Conservation (phyloP, 2,797 vertebrate genomes). For the Eulemur coronatus region DNA sequence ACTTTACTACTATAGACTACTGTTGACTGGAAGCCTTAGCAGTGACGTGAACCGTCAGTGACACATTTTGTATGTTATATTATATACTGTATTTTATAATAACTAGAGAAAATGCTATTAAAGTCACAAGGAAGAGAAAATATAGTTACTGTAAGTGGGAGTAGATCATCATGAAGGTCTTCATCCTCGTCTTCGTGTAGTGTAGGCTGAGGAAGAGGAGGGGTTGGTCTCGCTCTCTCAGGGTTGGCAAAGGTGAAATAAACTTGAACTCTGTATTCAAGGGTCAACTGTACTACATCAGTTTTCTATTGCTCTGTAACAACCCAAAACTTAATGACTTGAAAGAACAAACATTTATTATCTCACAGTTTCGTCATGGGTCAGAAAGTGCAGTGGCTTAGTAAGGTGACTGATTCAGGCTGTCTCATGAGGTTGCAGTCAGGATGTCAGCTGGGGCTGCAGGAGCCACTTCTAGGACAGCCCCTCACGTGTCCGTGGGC, state of each 20-base stretch:
- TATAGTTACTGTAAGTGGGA: neutral
- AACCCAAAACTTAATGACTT: neutral
- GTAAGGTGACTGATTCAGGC: neutral
- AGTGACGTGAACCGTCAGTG: too few relatives aligned
- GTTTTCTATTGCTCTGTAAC: neutral
- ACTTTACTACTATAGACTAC: neutral
- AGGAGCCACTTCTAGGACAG: neutral
- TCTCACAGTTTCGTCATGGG: neutral
- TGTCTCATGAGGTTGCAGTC: neutral
- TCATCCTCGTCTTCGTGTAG: neutral
- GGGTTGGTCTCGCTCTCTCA: neutral
- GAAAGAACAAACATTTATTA: neutral
- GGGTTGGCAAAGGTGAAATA: neutral
- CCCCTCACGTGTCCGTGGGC: neutral
- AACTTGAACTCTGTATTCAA: neutral
- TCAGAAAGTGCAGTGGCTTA: neutral
- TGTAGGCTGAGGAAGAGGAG: neutral
- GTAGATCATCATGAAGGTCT: neutral
- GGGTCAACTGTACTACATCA: neutral
- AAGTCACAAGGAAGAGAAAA: neutral
- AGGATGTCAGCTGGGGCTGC: neutral
- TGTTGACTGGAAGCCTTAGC: neutral
- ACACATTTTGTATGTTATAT: neutral
- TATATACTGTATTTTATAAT: too few relatives aligned
- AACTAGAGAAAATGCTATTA: neutral